Evolutionary conservation across 53 echinoderm and acorn worm genomes (phyloP), one percentile per base, ranked within the genome.

Genomic region (Paelopatides confundens): DNA sequence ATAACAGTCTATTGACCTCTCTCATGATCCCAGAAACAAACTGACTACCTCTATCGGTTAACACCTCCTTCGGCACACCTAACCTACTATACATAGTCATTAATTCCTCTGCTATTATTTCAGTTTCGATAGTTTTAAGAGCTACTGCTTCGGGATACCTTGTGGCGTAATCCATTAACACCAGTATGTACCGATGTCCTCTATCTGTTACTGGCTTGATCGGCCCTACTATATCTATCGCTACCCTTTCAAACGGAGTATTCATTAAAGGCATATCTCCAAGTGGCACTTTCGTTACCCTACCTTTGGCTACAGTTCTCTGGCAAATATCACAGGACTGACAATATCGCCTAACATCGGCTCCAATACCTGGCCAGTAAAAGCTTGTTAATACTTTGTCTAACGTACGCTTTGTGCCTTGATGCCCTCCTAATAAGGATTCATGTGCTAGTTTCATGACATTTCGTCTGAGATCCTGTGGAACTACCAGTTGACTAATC

Each of bases 271-370:
- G 85, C 85, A 85, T 85, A 26, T 85, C 68, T n/a, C 85, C 85
- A 3, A 85, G 28, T 1, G 66, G 85, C 37, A 85, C 69, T 39
- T 85, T 85, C 7, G 85, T 40, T 18, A 85, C 49, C 43, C 85
- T 85, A 3, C 85, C 85, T 32, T 85, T 85, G 6, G 50, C 7
- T 4, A 81, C 31, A 1, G 88, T 81, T 8, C 88, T 23, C 63
- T 88, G 81, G 39, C 88, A 88, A 15, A 79, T 77, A 40, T 88
- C 64, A 79, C 88, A 88, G 23, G 88, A 88, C n/a, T 76, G 39
- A 30, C 79, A 79, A 40, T 40, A 79, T 35, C 79, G 27, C 0
- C 29, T 36, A 5, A 65, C 24, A 43, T 88, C 88, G 0, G 78
- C 66, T 23, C 36, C 31, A 2, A 88, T 65, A 3, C 81, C 78